Conservation (phyloP, 1,140 invertebrate species). For the Chionoecetes opilio region DNA sequence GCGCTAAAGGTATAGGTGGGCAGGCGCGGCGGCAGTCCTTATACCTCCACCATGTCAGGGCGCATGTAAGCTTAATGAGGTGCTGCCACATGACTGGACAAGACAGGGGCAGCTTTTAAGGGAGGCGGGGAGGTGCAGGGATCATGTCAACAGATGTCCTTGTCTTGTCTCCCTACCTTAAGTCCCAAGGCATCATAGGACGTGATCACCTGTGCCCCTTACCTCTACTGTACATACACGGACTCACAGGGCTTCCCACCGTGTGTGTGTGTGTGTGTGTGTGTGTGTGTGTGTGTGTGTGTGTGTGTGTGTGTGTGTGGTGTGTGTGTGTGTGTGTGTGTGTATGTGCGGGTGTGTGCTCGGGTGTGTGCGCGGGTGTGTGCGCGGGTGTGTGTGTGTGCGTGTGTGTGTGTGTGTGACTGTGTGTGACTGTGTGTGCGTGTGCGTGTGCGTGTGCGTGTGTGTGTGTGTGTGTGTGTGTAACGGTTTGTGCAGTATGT, state of each 20-base stretch:
- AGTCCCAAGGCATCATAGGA: not conserved
- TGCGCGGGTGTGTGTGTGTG: not conserved
- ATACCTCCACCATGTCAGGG: not conserved
- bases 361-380: too few relatives aligned
- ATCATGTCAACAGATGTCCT: conserved; percentile 15
- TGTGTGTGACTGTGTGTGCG: not conserved
- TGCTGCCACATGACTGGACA: not conserved
- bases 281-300: not conserved
- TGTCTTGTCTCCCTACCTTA: not conserved
- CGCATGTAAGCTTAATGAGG: not conserved
- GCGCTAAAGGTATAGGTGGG: not conserved
- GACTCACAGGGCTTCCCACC: not conserved
- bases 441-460: not conserved
- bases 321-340: not conserved
- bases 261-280: not conserved
- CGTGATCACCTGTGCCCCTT: not conserved
- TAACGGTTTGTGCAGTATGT: not conserved
- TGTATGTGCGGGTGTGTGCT: too few relatives aligned
- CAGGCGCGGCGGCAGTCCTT: not conserved
- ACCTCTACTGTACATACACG: not conserved
- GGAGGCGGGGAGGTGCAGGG: not conserved
- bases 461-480: not conserved
- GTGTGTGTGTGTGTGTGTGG: not conserved
- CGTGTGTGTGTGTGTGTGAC: not conserved
- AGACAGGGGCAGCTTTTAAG: not conserved